Conservation (phyloP, 2,888 invertebrate genomes). For the Melinaea marsaeus region DNA sequence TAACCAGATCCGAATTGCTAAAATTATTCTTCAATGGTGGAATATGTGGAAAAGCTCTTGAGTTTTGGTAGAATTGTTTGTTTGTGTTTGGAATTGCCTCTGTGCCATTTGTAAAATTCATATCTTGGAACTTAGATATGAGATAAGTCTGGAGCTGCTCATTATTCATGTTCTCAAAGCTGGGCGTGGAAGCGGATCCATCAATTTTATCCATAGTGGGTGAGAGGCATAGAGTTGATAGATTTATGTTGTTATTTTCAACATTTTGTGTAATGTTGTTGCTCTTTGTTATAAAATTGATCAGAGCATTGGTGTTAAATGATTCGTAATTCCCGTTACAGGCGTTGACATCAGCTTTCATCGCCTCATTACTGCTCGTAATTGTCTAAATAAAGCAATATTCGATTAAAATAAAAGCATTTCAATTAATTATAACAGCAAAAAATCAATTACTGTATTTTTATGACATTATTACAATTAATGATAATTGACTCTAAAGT, state of each 20-base stretch:
- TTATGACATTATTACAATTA: too few species aligned
- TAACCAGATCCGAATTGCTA: slow-evolving; percentile 57
- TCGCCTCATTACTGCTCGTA: slow-evolving; percentile 35
- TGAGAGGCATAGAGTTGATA: slow-evolving; percentile 46
- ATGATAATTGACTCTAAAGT: background rate
- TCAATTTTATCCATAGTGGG: slow-evolving; percentile 42
- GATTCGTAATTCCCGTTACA: slow-evolving; percentile 51
- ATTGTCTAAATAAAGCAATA: slow-evolving; percentile 33
- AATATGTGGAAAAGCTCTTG: slow-evolving; percentile 65
- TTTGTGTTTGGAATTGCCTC: slow-evolving; percentile 46
- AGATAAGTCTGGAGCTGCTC: slow-evolving; percentile 67
- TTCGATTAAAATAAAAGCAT: slow-evolving; percentile 7
- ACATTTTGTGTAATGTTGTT: slow-evolving; percentile 45
- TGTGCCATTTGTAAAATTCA: slow-evolving; percentile 48
- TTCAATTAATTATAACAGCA: background rate
- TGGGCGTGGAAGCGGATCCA: slow-evolving; percentile 44
- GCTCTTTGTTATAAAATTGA: slow-evolving; percentile 48
- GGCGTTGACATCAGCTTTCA: slow-evolving; percentile 34
- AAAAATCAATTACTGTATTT: too few species aligned
- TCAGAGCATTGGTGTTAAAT: slow-evolving; percentile 48
- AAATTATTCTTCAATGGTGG: slow-evolving; percentile 59
- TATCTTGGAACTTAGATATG: slow-evolving; percentile 61
- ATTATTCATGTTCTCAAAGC: slow-evolving; percentile 58
- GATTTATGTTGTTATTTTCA: slow-evolving; percentile 57
- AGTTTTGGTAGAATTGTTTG: slow-evolving; percentile 64